phyloP scores from a whole-genome alignment of 2,113 vertebrate genomes.

The Meleagris gallopavo region DNA sequence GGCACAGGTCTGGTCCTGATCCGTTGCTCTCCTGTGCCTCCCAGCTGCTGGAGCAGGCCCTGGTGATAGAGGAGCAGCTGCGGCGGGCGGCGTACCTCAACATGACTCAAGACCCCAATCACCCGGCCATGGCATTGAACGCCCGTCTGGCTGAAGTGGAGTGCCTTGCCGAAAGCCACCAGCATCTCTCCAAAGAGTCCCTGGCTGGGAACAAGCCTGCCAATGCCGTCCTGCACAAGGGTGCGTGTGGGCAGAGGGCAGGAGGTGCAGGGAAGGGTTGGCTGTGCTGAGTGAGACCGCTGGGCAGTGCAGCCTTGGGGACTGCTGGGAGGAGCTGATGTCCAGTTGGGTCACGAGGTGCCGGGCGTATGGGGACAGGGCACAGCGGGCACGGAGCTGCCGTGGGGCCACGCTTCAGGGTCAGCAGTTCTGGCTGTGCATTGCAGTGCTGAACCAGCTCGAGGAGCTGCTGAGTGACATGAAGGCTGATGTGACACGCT shows the following conservation, averaged over 20 bases:
- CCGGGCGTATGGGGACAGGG: not conserved
- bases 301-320: fast-evolving
- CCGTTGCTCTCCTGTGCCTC: not conserved
- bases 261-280: not conserved
- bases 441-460: slow-evolving; percentile 93
- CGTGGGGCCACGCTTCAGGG: not conserved
- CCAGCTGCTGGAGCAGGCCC: slow-evolving; percentile 95
- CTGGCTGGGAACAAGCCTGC: slow-evolving; percentile 96
- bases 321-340: not conserved
- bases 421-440: fast-evolving
- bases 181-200: slow-evolving; percentile 98
- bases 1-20: not conserved
- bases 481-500: slow-evolving; percentile 95
- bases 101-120: slow-evolving; percentile 95
- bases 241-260: slow-evolving; percentile 63
- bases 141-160: slow-evolving; percentile 95
- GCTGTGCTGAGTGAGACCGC: not conserved
- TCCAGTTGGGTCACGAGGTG: not conserved
- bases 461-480: slow-evolving; percentile 98
- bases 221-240: slow-evolving; percentile 96
- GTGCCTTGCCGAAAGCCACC: slow-evolving; percentile 97
- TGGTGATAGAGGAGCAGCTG: slow-evolving; percentile 98
- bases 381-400: not conserved
- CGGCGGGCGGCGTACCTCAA: slow-evolving; percentile 95
- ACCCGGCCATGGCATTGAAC: slow-evolving; percentile 96